Evolutionary conservation across 1,140 invertebrate genomes (phyloP).

Genomic region (Papilio aristodemus): DNA sequence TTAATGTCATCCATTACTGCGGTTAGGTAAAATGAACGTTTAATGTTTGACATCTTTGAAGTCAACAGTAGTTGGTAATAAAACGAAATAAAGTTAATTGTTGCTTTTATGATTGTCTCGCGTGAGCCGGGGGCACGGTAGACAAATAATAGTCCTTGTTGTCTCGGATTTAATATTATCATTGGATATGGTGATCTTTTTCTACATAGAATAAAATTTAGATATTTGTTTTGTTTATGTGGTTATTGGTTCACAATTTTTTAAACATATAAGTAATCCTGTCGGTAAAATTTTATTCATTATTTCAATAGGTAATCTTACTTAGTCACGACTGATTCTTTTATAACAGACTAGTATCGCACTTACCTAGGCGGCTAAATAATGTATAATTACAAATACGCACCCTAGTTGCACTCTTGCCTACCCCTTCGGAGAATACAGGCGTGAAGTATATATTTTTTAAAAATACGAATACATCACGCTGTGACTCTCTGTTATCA

Average conservation of each 20-base stretch:
- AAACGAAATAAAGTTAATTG: conserved; percentile 72
- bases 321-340: no score
- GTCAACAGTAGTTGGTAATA: conserved; percentile 53
- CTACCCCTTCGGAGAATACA: no score
- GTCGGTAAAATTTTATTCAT: no score
- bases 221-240: background rate
- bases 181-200: conserved; percentile 37
- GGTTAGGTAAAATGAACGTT: conserved; percentile 46
- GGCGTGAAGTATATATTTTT: no score
- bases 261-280: background rate
- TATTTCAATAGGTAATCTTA: no score
- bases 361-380: no score
- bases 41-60: conserved; percentile 65
- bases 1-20: conserved; percentile 45
- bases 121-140: conserved; percentile 59
- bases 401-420: no score
- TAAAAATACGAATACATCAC: no score
- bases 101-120: conserved; percentile 69
- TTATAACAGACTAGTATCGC: no score
- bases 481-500: no score
- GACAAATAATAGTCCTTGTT: conserved; percentile 50
- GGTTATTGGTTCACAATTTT: background rate
- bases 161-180: conserved; percentile 4
- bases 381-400: no score
- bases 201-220: background rate